Evolutionary conservation across 2,888 invertebrate species (phyloP).

Genomic region (Craniophora ligustri): DNA sequence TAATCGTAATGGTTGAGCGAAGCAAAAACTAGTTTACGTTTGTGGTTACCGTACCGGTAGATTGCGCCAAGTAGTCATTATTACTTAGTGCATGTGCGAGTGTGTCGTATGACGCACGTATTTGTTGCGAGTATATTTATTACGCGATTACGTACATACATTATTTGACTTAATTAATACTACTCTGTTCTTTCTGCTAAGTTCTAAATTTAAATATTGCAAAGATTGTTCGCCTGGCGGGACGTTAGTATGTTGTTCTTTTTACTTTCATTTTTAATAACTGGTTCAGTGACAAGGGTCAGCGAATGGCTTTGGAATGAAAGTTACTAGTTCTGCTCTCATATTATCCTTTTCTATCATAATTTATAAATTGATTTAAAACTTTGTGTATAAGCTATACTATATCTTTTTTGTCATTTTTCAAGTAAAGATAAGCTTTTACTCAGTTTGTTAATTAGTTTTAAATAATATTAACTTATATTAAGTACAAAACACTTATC

Average conservation of each 20-base stretch:
- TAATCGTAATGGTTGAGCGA: background rate
- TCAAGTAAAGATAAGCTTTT: too few species aligned
- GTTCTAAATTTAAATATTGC: slow-evolving; percentile 22
- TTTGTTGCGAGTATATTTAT: background rate
- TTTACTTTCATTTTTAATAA: slow-evolving; percentile 2
- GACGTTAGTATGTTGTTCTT: slow-evolving; percentile 19
- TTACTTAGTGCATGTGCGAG: slow-evolving; percentile 33
- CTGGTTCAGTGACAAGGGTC: slow-evolving; percentile 7
- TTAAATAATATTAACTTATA: too few species aligned
- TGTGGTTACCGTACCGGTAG: slow-evolving; percentile 2
- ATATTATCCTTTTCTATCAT: background rate
- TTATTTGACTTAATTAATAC: slow-evolving; percentile 8
- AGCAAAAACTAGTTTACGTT: slow-evolving; percentile 7
- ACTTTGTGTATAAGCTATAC: too few species aligned
- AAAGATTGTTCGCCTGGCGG: slow-evolving; percentile 6
- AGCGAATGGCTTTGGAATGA: slow-evolving; percentile 13
- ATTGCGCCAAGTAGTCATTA: slow-evolving; percentile 3
- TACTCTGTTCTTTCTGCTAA: background rate
- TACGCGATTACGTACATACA: slow-evolving; percentile 2
- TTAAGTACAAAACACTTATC: too few species aligned
- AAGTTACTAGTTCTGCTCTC: slow-evolving; percentile 6
- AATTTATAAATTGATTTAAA: too few species aligned
- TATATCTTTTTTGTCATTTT: too few species aligned
- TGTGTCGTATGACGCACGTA: slow-evolving; percentile 28
- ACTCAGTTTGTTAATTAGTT: too few species aligned